Evolutionary conservation across 2,113 vertebrate genomes (phyloP), one percentile per base, ranked within the genome.

Genomic region (Alligator sinensis): DNA sequence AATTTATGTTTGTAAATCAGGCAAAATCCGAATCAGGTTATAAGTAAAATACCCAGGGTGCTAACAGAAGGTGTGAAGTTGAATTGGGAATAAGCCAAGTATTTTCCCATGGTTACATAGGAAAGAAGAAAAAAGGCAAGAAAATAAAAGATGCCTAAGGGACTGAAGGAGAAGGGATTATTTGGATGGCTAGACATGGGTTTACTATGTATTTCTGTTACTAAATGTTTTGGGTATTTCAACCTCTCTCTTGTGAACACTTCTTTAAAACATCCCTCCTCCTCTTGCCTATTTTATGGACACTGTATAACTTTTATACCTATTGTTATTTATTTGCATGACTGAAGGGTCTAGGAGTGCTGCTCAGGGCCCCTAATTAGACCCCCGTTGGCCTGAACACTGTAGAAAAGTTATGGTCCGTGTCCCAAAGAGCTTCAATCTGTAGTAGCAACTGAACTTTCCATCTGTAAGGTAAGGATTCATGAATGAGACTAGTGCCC

Each of bases 121-220:
- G 30, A 93, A 92, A 79, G 30, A 82, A 83, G 64, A 86, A 15
- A 89, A 47, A 47, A 47, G 16, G 25, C 64, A 30, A 17, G 16
- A n/a, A n/a, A 14, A 66, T 17, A 66, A 30, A 91, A 84, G 60
- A n/a, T 86, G 15, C 76, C 61, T 88, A 76, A 88, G 89, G 78
- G 89, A 82, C 3, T 4, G n/a, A 82, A 22, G 77, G 47, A 91
- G 88, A 24, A 5, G 60, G 57, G 22, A 66, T 75, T 86, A 95
- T 76, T 91, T 62, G 24, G 91, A 92, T 91, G 78, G 87, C 88
- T 93, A 87, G 82, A 92, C 27, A 84, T 64, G 87, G 24, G 2
- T 30, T 82, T 91, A 89, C 78, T 84, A 9, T 87, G 68, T 47
- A 58, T 81, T 91, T 80, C 89, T 96, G 25, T 70, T 91, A 82